These are phyloP conservation scores for Agelastica alni DNA, from an alignment of 2,888 invertebrate genomes.

Conservation along the genomic window DNA sequence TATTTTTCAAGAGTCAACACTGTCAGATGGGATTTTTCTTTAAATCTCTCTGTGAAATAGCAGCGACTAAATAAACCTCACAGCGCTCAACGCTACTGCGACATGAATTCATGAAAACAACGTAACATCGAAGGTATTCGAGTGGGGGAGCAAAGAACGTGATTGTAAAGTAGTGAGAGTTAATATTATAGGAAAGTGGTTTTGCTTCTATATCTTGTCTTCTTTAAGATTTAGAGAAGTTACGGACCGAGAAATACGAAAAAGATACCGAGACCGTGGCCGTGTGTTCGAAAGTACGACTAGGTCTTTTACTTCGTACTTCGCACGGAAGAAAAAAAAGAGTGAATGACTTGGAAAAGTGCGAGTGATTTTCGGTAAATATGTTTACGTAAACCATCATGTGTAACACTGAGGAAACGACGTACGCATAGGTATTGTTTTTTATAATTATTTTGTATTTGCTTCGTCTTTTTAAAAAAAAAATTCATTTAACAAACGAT, in stretches of 20 bases:
- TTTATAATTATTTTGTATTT: not conserved
- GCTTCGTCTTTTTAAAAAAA: no score
- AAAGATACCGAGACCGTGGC: constrained; percentile 6
- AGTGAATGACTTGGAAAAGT: constrained; percentile 3
- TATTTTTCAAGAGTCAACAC: no score
- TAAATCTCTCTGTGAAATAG: no score
- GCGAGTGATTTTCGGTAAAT: not conserved
- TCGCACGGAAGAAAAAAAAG: not conserved
- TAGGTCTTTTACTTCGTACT: not conserved
- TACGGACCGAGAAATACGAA: constrained; percentile 7
- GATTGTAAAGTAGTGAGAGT: constrained; percentile 33
- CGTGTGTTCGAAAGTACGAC: constrained; percentile 4
- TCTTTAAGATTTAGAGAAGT: constrained; percentile 18
- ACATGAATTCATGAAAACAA: no score
- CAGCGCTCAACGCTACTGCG: no score
- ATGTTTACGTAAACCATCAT: not conserved
- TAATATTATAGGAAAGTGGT: constrained; percentile 34
- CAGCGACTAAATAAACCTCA: no score
- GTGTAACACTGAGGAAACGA: not conserved
- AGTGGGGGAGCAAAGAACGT: constrained; percentile 24
- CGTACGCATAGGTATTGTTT: not conserved
- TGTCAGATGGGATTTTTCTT: no score
- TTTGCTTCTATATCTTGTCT: constrained; percentile 26
- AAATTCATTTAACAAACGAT: no score
- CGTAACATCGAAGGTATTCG: no score